Evolutionary conservation across 2,888 invertebrate genomes (phyloP).

Genomic region (Trachelus stipa): DNA sequence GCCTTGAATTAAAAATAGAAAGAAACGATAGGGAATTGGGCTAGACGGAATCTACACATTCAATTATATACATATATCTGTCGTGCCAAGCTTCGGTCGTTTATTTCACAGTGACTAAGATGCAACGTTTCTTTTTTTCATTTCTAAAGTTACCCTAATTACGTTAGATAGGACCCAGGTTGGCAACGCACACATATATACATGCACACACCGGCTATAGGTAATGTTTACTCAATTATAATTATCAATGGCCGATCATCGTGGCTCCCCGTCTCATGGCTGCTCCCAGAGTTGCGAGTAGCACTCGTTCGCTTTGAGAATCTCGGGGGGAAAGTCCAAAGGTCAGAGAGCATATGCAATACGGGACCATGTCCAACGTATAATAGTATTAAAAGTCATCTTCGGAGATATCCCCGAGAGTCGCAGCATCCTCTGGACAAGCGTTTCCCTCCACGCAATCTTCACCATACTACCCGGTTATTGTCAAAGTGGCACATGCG

Average conservation of each 20-base stretch:
- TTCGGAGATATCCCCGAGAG: too few species aligned
- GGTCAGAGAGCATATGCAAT: background rate
- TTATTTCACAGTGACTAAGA: slow-evolving; percentile 45
- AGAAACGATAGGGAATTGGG: slow-evolving; percentile 50
- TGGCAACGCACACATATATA: slow-evolving; percentile 63
- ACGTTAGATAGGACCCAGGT: slow-evolving; percentile 46
- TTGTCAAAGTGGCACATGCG: slow-evolving; percentile 62
- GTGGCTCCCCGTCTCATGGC: slow-evolving; percentile 44
- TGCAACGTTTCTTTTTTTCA: slow-evolving; percentile 33
- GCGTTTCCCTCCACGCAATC: slow-evolving; percentile 22
- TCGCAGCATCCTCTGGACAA: background rate
- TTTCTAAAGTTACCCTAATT: slow-evolving; percentile 11
- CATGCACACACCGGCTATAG: slow-evolving; percentile 60
- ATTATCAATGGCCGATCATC: slow-evolving; percentile 47
- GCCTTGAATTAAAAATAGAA: slow-evolving; percentile 15
- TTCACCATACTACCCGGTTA: slow-evolving; percentile 52
- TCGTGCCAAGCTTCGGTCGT: slow-evolving; percentile 61
- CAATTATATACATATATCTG: slow-evolving; percentile 65
- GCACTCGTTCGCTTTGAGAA: background rate
- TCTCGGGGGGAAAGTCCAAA: background rate
- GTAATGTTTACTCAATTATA: slow-evolving; percentile 50
- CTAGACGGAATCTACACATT: slow-evolving; percentile 66
- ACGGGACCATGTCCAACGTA: too few species aligned
- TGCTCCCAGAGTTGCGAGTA: background rate
- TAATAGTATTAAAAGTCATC: too few species aligned